Evolutionary conservation across 2,113 vertebrate species (phyloP), one percentile per base, ranked within the genome.

Genomic region (Actenoides lindsayi): DNA sequence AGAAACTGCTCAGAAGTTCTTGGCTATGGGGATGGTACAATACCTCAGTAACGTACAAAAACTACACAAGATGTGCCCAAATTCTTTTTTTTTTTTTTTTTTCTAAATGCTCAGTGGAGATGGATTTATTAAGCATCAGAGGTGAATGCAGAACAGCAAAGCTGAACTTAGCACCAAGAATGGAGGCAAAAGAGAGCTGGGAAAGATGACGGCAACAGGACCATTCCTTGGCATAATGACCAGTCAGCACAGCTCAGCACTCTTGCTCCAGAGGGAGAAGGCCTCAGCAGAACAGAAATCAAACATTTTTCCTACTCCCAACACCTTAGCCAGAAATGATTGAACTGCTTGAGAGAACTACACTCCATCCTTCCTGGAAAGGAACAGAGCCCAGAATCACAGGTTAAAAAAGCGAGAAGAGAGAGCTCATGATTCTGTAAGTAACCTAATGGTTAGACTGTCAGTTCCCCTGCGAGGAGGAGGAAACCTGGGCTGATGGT

Each of bases 21-120:
- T 53, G 9, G 24, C 46, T n/a, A 16, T 30, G 33, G n/a, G 20
- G 4, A 53, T 24, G 15, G 37, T 10, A 54, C 9, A 19, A 33
- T 16, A 69, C 16, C 13, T 76, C 44, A 48, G 30, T 3, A 64
- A 35, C 0, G 0, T 23, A 39, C 3, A 11, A 68, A 46, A 78
- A 4, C 44, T 73, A 65, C 41, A 4, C 2, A 50, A 62, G 33
- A 39, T 8, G 11, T 44, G 27, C 57, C 65, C 35, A 27, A 6
- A n/a, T n/a, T n/a, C n/a, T n/a, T 77, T 44, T 67, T 21, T 68
- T 31, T 50, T 50, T 25, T 51, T 51, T 25, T 46, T 46, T 46
- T 46, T 5, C 20, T 31, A 27, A 84, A 68, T 5, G 17, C 39
- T 83, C 30, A 48, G 14, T 13, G 8, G 39, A 67, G n/a, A 33